Percentiles rank a stretch among this genome's conserved stretches.
Evolutionary conservation across 37 sponge, comb jelly and placozoan species (phyloP).

Genomic region (Beroe forskalii): DNA sequence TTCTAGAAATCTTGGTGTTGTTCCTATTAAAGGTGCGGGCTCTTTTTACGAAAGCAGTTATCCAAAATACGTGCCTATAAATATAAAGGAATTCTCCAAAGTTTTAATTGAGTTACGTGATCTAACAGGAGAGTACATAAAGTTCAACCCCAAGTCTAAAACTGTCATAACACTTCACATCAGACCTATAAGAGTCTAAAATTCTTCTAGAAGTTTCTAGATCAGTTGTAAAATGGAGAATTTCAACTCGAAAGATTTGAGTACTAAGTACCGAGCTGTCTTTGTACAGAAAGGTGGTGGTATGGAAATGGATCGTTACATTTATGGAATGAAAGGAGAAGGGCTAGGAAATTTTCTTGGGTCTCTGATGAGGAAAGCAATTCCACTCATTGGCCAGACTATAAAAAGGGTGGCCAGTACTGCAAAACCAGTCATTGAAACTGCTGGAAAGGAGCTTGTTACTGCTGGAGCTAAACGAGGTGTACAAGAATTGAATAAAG

Average conservation of each 20-base stretch:
- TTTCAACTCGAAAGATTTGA: neutral
- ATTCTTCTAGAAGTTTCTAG: neutral
- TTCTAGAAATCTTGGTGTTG: neutral
- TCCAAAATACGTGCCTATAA: neutral
- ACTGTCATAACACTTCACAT: neutral
- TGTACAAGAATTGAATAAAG: neutral
- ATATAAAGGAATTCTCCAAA: constrained; percentile 11
- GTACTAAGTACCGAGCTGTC: neutral
- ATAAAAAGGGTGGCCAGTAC: neutral
- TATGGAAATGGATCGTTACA: constrained; percentile 3
- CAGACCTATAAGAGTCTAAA: neutral
- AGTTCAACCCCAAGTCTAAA: neutral
- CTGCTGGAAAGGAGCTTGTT: neutral
- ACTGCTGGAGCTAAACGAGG: constrained; percentile 25
- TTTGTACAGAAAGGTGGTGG: neutral
- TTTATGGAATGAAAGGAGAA: constrained; percentile 21
- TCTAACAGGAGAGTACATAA: neutral
- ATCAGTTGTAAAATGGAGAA: neutral
- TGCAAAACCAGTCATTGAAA: neutral
- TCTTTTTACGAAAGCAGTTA: neutral
- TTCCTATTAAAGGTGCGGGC: neutral
- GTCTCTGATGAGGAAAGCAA: neutral
- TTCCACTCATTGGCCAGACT: neutral
- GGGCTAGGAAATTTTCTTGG: constrained; percentile 1
- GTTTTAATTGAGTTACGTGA: neutral